A percentile compares a stretch with the other conserved stretches of the same genome.
phyloP scores from a whole-genome alignment of 2,113 vertebrate genomes.

The Sphyrna mokarran region DNA sequence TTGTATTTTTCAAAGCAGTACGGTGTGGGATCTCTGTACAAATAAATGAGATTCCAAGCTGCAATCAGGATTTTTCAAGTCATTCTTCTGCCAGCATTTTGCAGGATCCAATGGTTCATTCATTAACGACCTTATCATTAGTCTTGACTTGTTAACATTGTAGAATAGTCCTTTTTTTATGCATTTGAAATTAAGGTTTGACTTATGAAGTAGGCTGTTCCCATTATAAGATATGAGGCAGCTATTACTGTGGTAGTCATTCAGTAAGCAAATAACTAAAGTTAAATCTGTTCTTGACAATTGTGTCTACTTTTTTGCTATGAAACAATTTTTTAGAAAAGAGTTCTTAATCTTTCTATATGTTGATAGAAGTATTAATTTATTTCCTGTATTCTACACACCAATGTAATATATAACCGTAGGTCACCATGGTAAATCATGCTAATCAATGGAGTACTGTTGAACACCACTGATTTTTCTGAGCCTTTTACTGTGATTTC shows the following conservation, averaged over 20 bases:
- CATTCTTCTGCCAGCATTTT: not conserved
- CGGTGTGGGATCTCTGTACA: not conserved
- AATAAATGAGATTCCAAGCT: not conserved
- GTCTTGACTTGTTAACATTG: not conserved
- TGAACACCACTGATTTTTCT: not conserved
- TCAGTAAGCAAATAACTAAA: conserved; percentile 8
- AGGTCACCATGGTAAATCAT: conserved; percentile 15
- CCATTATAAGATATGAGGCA: not conserved
- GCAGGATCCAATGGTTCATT: not conserved
- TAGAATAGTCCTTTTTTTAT: not conserved
- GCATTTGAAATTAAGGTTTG: not conserved
- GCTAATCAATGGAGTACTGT: not conserved
- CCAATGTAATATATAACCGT: not conserved
- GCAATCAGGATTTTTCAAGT: not conserved
- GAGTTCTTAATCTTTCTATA: not conserved
- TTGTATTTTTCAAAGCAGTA: not conserved
- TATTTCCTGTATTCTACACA: not conserved
- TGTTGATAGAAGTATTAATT: conserved; percentile 6
- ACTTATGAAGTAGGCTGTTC: conserved; percentile 11
- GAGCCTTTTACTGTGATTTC: not conserved
- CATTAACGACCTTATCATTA: not conserved
- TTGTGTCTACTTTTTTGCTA: conserved; percentile 27
- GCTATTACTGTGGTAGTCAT: not conserved
- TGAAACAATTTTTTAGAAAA: not conserved
- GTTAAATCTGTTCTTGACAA: conserved; percentile 9